Base-by-base conservation (phyloP, 1,140 invertebrate species). In the Mizuhopecten yessoensis region DNA sequence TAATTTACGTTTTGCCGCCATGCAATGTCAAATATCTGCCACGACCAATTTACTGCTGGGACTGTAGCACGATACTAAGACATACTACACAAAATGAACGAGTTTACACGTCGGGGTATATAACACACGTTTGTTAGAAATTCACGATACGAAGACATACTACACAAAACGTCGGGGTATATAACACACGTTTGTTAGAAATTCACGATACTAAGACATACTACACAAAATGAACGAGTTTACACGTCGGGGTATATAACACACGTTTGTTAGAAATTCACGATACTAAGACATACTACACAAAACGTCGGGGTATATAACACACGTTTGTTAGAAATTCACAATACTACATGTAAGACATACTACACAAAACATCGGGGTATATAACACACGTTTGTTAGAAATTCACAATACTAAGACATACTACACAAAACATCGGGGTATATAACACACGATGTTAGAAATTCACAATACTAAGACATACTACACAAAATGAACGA, bases 21-120 rank as follows among this genome's bases (percentile, higher is more conserved):
- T 75, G 57, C 57, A 75, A 75, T 29, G 23, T 75, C 57, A 75
- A 75, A 75, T 75, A 29, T 75, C 57, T 75, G 57, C n/a, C 57
- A 75, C 9, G n/a, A 5, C 23, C 11, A 75, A 75, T 75, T 75
- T 57, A 57, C 20, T 57, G 7, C 17, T 57, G 2, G 15, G n/a
- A n/a, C n/a, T n/a, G n/a, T n/a, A n/a, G n/a, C 10, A 49, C 45
- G 20, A 49, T 49, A 20, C 45, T 20, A 49, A 49, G 45, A 49
- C 20, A 49, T 49, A 20, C 20, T 17, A 49, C 20, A 49, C 45
- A 49, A 49, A 49, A 49, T 49, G 36, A 7, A 39, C 13, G 36
- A 39, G 36, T 39, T 7, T 17, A 49, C 45, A 49, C 45, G 15
- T 49, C n/a, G n/a, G n/a, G n/a, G n/a, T n/a, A n/a, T n/a, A n/a